phyloP scores from a whole-genome alignment of 2,797 vertebrate genomes.

The Myripristis jacobus region DNA sequence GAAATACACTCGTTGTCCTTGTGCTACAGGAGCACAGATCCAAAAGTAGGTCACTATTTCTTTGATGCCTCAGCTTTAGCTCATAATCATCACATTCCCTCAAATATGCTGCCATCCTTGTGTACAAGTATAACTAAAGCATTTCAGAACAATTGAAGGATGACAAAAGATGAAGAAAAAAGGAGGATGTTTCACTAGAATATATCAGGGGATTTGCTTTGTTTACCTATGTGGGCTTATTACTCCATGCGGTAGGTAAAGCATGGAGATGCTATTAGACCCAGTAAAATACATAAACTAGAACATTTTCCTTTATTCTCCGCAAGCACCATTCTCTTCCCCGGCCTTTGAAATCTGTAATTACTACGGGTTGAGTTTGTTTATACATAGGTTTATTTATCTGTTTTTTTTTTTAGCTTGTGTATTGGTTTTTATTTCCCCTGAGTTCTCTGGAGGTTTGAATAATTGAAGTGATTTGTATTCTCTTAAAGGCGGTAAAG shows the following conservation, averaged over 20 bases:
- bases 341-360: slow-evolving; percentile 67
- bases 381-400: slow-evolving; percentile 66
- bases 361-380: slow-evolving; percentile 73
- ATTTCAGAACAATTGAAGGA: slow-evolving; percentile 65
- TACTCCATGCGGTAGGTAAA: slow-evolving; percentile 52
- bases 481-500: slow-evolving; percentile 82
- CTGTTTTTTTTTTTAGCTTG: slow-evolving; percentile 62
- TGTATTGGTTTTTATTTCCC: slow-evolving; percentile 60
- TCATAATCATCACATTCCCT: slow-evolving; percentile 58
- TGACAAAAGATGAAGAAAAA: slow-evolving; percentile 69
- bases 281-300: slow-evolving; percentile 44
- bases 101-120: slow-evolving; percentile 44
- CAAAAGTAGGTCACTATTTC: slow-evolving; percentile 69
- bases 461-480: slow-evolving; percentile 86
- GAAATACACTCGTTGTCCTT: neutral
- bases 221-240: slow-evolving; percentile 77
- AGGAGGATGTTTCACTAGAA: slow-evolving; percentile 53
- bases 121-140: slow-evolving; percentile 58
- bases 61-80: slow-evolving; percentile 39
- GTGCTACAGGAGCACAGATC: neutral
- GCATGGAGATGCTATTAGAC: slow-evolving; percentile 49
- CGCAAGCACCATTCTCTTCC: slow-evolving; percentile 36
- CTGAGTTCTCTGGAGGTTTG: slow-evolving; percentile 70
- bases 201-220: slow-evolving; percentile 73
- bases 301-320: slow-evolving; percentile 56